Base-by-base conservation (phyloP, 1,140 invertebrate species). In the Camponotus pennsylvanicus region DNA sequence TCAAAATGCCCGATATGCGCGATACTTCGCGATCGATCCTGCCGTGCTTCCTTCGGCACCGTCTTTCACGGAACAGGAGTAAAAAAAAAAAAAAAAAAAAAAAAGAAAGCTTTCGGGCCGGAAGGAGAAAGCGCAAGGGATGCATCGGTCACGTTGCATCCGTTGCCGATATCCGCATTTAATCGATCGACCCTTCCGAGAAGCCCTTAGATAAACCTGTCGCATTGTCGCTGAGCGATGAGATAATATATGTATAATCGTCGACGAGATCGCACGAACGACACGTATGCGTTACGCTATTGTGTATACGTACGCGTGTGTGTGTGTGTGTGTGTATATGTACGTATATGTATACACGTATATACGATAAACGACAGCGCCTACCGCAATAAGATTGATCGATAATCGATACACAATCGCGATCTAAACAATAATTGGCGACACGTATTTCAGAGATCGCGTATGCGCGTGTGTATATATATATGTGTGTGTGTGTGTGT, bases 351-450 rank as follows among this genome's bases (percentile, higher is more conserved):
- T 49, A 37, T 88, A 32, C 82, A 59, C 77, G 63, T 89, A 88
- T 75, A 92, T 91, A 91, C 69, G 55, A 82, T 88, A 86, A 86
- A 89, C 88, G 83, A 89, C 87, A 89, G 88, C 83, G 87, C 71
- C 70, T 89, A 89, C 76, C 88, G 87, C 87, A 59, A 67, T 89
- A 89, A 89, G 84, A 86, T 86, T 66, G 87, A 89, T 78, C 73
- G 83, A 88, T 86, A 80, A 89, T 83, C 77, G 76, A 89, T 76
- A 89, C 86, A 89, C 77, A 89, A 89, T 89, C 88, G 88, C 88
- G 83, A 77, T 89, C 76, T 89, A 89, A 89, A 89, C 87, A 86
- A 89, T 89, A 89, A 89, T 86, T 89, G 88, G 87, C 88, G 88
- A 89, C 88, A 86, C 84, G 88, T 89, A 89, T 89, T 86, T 89